Conservation (phyloP, 2,797 vertebrate species). For the Megaceryle alcyon region DNA sequence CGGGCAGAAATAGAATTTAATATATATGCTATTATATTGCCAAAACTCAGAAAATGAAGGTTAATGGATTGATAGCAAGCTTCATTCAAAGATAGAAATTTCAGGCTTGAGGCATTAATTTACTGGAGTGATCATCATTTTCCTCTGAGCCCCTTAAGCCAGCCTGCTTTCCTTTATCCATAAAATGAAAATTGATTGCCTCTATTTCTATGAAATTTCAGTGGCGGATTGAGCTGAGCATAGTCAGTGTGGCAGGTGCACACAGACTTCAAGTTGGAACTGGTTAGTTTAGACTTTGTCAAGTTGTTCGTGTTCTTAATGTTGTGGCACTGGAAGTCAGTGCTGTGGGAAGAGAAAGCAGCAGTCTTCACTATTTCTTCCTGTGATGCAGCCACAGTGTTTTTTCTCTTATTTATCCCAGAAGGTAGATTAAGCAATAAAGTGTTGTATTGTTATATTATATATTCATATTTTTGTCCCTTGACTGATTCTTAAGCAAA, state of each 20-base stretch:
- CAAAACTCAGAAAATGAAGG: neutral
- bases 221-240: neutral
- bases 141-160: neutral
- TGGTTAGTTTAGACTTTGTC: neutral
- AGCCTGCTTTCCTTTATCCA: neutral
- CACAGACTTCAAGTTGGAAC: too few relatives aligned
- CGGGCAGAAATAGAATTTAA: neutral
- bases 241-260: neutral
- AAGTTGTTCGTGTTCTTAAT: neutral
- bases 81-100: neutral
- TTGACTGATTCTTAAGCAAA: neutral
- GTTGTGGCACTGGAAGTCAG: neutral
- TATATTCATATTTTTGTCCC: neutral
- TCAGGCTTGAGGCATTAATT: neutral
- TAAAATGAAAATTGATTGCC: neutral
- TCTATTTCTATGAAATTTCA: neutral
- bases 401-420: neutral
- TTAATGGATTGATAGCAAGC: neutral
- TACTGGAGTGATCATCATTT: neutral
- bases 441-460: neutral
- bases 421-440: neutral
- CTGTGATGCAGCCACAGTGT: neutral
- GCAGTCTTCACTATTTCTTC: neutral
- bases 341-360: neutral
- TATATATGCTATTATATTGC: neutral